Evolutionary conservation across 2,888 invertebrate genomes (phyloP).

Genomic region (Capitulum mitella): DNA sequence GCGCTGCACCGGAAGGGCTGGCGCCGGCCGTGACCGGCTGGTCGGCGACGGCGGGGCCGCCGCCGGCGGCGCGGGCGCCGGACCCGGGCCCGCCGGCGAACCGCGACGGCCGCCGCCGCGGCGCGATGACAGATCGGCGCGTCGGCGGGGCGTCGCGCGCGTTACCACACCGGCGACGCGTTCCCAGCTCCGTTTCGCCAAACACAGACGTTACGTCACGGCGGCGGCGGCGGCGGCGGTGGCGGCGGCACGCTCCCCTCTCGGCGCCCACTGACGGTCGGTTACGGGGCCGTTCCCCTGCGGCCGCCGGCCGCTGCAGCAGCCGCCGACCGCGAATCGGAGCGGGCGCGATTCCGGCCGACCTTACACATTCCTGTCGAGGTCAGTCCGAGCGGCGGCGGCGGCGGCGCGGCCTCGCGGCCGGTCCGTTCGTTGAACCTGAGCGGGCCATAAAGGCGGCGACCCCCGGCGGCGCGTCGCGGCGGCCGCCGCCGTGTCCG

Average conservation of each 20-base stretch:
- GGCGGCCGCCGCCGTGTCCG: background rate
- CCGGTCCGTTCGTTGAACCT: slow-evolving; percentile 9
- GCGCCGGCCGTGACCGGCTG: too few species aligned
- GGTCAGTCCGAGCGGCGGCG: slow-evolving; percentile 77
- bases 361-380: slow-evolving; percentile 73
- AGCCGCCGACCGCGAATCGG: slow-evolving; percentile 82
- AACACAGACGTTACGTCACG: too few species aligned
- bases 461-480: background rate
- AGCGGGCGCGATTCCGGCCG: slow-evolving; percentile 81
- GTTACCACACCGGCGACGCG: too few species aligned
- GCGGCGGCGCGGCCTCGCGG: slow-evolving; percentile 73
- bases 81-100: too few species aligned
- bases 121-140: too few species aligned
- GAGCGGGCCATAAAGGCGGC: background rate
- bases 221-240: background rate
- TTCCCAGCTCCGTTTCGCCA: too few species aligned
- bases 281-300: background rate
- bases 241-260: background rate
- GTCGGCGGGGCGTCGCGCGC: too few species aligned
- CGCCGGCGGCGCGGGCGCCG: too few species aligned
- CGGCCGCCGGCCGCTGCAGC: slow-evolving; percentile 67
- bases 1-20: too few species aligned
- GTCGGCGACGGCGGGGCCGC: too few species aligned
- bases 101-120: too few species aligned
- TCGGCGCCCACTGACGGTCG: background rate